Evolutionary conservation across 2,888 invertebrate species (phyloP).

Genomic region (Ypsolopha sequella): DNA sequence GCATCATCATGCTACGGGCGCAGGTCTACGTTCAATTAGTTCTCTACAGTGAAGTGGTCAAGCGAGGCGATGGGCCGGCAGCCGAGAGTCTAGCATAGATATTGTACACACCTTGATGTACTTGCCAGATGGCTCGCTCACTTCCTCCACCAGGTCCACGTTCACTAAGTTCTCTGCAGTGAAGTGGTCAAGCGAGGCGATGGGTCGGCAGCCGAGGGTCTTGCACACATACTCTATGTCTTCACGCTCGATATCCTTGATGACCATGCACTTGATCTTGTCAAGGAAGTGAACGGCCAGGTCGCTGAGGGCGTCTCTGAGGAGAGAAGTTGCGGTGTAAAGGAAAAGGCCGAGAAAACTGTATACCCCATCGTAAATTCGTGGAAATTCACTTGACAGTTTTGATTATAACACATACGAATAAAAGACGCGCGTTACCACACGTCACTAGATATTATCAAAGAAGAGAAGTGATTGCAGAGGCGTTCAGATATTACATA

Average conservation of each 20-base stretch:
- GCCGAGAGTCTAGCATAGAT: not conserved
- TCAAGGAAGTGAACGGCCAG: conserved; percentile 97
- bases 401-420: too few species aligned
- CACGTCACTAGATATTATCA: too few species aligned
- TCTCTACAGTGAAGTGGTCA: conserved; percentile 83
- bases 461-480: too few species aligned
- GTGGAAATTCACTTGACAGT: too few species aligned
- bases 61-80: too few species aligned
- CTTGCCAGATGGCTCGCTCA: conserved; percentile 88
- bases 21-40: conserved; percentile 91
- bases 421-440: too few species aligned
- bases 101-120: conserved; percentile 81
- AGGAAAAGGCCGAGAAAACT: too few species aligned
- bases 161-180: conserved; percentile 89
- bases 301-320: conserved; percentile 96
- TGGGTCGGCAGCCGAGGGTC: conserved; percentile 93
- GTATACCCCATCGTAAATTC: too few species aligned
- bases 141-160: conserved; percentile 96
- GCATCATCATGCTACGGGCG: too few species aligned
- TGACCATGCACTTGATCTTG: conserved; percentile 98
- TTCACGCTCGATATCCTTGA: conserved; percentile 98
- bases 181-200: conserved; percentile 99
- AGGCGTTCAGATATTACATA: too few species aligned
- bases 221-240: conserved; percentile 98
- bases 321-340: too few species aligned